Evolutionary conservation across 2,113 vertebrate species (phyloP), one percentile per base, ranked within the genome.

Genomic region (Odobenus rosmarus): DNA sequence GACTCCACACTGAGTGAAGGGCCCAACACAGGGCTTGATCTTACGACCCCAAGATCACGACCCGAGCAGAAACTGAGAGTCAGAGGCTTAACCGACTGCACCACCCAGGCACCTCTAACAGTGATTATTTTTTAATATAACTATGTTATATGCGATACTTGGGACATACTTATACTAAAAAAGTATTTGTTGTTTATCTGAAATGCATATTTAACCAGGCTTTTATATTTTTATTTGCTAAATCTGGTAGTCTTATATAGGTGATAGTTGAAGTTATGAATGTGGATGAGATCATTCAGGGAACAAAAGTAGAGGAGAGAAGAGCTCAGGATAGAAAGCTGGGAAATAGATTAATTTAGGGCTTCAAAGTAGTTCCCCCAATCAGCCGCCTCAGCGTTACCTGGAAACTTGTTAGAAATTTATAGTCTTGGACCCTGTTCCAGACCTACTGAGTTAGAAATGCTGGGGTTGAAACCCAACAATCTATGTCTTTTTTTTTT

Each of bases 211-310:
- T 83, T 89, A 74, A 74, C 55, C 39, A 53, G 12, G 76, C 5
- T 74, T 89, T 61, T 94, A 31, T 82, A 64, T 94, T 82, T 81
- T 74, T 61, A 94, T 83, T 94, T 89, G 64, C 33, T 88, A n/a
- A 26, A 42, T 74, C 46, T 83, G 77, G 26, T 88, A 80, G 39
- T 64, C 18, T 9, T 62, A 16, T 24, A 39, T 80, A 76, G 81
- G 62, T 81, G 85, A 39, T 81, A 33, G 26, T 72, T 82, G 93
- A 94, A 88, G 42, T 61, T 69, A 26, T 14, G 13, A 89, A 42
- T 62, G 26, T 81, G 77, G n/a, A 53, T 94, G 77, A 53, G 55
- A 74, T 74, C 88, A 42, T 82, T 82, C 33, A 53, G 64, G 42
- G 57, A 76, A 46, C 36, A 42, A 57, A 81, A 55, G 16, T 67